Evolutionary conservation across 2,888 invertebrate species (phyloP).

Genomic region (Mesochorus sp.): DNA sequence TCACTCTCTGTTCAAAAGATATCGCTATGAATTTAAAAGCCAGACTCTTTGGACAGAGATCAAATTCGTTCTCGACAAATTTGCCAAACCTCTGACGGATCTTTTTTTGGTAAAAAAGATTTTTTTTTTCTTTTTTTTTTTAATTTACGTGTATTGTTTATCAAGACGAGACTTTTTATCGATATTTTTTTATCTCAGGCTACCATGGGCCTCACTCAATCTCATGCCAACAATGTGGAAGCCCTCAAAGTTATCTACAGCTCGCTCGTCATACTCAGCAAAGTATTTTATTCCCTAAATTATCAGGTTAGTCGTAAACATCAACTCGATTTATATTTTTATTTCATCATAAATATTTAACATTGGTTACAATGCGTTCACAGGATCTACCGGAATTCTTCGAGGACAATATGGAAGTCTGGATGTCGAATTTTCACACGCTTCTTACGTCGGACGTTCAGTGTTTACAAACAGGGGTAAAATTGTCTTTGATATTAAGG

Average conservation of each 20-base stretch:
- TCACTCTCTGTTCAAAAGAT: conserved; percentile 97
- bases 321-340: too few species aligned
- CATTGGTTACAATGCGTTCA: conserved; percentile 37
- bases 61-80: conserved; percentile 95
- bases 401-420: conserved; percentile 97
- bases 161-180: background rate
- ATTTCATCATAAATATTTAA: background rate
- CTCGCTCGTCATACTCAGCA: conserved; percentile 93
- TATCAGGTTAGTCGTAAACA: conserved; percentile 90
- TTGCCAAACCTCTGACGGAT: conserved; percentile 97
- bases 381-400: conserved; percentile 98
- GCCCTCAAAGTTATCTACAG: conserved; percentile 94
- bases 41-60: conserved; percentile 98
- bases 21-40: conserved; percentile 97
- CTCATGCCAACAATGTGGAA: conserved; percentile 90
- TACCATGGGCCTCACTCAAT: conserved; percentile 91
- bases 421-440: conserved; percentile 96
- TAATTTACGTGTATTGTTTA: too few species aligned
- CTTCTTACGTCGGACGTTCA: conserved; percentile 91
- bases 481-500: background rate
- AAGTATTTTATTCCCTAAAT: conserved; percentile 98
- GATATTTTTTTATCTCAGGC: conserved; percentile 84
- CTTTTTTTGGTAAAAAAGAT: conserved; percentile 88
- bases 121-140: background rate
- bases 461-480: conserved; percentile 87